phyloP scores from a whole-genome alignment of 23 tunicate species.

The Phallusia fumigata region DNA sequence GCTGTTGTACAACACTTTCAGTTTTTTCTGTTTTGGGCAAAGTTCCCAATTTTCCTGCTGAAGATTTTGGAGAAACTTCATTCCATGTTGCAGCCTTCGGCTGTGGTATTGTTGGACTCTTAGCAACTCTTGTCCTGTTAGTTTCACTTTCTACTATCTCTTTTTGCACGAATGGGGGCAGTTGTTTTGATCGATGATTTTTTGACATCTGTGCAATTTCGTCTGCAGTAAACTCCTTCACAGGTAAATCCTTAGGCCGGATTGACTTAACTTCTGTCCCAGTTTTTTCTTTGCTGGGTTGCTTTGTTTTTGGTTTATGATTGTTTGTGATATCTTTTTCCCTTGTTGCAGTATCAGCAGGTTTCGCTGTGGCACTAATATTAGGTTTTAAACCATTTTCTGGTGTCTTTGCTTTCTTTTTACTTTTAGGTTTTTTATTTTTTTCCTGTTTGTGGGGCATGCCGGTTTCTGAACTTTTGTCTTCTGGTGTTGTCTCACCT shows the following conservation, averaged over 20 bases:
- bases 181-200: neutral
- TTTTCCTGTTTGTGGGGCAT: neutral
- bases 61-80: neutral
- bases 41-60: neutral
- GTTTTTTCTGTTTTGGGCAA: neutral
- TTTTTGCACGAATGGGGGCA: neutral
- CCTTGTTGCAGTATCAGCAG: neutral
- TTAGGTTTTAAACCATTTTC: neutral
- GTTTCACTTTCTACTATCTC: neutral
- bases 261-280: neutral
- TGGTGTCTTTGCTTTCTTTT: neutral
- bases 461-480: neutral
- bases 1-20: neutral
- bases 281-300: neutral
- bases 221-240: conserved; percentile 40
- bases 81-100: neutral
- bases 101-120: neutral
- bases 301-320: neutral
- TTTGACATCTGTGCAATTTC: conserved; percentile 60
- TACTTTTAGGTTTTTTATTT: neutral
- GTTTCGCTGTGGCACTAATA: too few species aligned
- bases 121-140: neutral
- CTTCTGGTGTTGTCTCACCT: neutral
- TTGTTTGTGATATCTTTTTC: neutral
- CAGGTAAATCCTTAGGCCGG: neutral